A percentile compares a stretch with the other conserved stretches of the same genome.
Conservation (phyloP, 2,888 invertebrate species). For the Protula sp. region DNA sequence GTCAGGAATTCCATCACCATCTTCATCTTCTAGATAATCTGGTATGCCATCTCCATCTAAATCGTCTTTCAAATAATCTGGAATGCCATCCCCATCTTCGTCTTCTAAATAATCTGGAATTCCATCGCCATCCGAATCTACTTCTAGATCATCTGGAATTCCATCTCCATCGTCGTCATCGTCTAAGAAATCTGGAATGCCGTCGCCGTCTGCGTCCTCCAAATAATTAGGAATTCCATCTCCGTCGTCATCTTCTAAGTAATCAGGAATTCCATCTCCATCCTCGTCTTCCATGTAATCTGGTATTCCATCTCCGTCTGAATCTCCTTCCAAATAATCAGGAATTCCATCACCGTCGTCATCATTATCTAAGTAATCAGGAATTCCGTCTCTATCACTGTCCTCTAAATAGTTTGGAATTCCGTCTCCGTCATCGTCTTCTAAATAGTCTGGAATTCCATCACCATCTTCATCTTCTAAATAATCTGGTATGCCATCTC, state of each 20-base stretch:
- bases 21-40: slow-evolving; percentile 24
- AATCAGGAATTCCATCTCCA: slow-evolving; percentile 38
- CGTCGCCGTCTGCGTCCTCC: slow-evolving; percentile 38
- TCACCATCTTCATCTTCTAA: no score
- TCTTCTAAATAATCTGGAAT: slow-evolving; percentile 28
- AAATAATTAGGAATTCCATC: slow-evolving; percentile 31
- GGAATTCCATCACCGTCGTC: slow-evolving; percentile 45
- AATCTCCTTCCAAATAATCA: slow-evolving; percentile 36
- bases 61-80: slow-evolving; percentile 19
- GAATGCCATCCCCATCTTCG: slow-evolving; percentile 26
- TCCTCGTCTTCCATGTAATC: slow-evolving; percentile 29
- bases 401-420: slow-evolving; percentile 39
- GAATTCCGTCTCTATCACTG: slow-evolving; percentile 45
- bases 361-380: slow-evolving; percentile 33
- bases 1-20: slow-evolving; percentile 28
- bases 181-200: slow-evolving; percentile 23
- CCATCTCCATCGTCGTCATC: slow-evolving; percentile 33
- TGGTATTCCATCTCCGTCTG: slow-evolving; percentile 41
- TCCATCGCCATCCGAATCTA: slow-evolving; percentile 23
- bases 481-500: no score
- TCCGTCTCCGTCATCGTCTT: slow-evolving; percentile 38
- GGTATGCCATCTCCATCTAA: slow-evolving; percentile 29
- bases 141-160: slow-evolving; percentile 24
- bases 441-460: no score
- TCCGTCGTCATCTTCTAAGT: slow-evolving; percentile 21